Base-by-base conservation (phyloP, 2,797 vertebrate species). In the Rhabdomys pumilio region DNA sequence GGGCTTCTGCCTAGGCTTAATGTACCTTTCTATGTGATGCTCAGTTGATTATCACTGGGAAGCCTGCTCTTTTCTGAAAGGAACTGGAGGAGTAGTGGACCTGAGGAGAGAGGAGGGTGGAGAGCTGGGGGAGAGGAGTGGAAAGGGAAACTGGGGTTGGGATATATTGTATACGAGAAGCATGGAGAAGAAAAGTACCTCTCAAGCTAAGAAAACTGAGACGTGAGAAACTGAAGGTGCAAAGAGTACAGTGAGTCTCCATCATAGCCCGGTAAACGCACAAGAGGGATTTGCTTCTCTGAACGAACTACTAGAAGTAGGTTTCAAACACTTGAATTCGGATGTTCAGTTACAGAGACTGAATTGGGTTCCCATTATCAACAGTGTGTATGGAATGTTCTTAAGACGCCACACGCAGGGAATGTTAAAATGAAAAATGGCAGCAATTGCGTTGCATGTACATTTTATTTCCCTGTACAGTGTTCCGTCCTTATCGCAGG, bases 291-390 rank as follows among this genome's bases (percentile, higher is more conserved):
- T 94, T 41, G 22, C 47, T 90, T 89, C 95, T 61, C 6, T 19
- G 53, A 90, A 67, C 12, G 22, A 85, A 24, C 53, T 95, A 31
- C 34, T 91, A 65, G 15, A 95, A 57, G 61, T 65, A 41, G 1
- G 22, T 91, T 93, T 94, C 53, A 86, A 81, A 88, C 31, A 57
- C 22, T n/a, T 87, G 17, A 90, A 59, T 97, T 97, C 63, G 95
- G 59, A 85, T 9, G 2, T 47, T 89, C 12, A 69, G 10, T 63
- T 94, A 57, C 63, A 67, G 91, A 91, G 31, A 61, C 29, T 81
- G 55, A 80, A 20, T 57, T 89, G n/a, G 22, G 44, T 8, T 65
- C 34, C 4, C 24, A 93, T n/a, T 31, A 44, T 41, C 31, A 81
- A 97, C 94, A 86, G 82, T 77, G 34, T 82, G 3, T 77, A 55